Conservation (phyloP, 2,888 invertebrate genomes). For the Cyaniris semiargus region DNA sequence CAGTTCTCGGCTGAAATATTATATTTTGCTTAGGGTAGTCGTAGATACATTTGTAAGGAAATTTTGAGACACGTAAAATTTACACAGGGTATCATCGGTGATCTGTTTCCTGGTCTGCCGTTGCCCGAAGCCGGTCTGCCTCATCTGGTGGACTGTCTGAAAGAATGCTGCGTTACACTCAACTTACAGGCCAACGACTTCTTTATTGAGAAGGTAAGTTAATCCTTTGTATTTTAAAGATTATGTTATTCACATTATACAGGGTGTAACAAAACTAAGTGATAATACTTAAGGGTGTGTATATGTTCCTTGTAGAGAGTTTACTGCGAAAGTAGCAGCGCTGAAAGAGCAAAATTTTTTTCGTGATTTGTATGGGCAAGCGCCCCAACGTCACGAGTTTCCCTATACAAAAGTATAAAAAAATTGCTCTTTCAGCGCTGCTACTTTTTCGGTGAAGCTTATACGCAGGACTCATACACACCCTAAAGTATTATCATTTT, state of each 20-base stretch:
- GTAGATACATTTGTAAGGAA: not conserved
- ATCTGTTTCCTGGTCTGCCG: constrained; percentile 93
- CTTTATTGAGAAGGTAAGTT: constrained; percentile 87
- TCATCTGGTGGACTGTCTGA: constrained; percentile 64
- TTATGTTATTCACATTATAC: not conserved
- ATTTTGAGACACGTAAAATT: constrained; percentile 25
- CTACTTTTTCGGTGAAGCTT: no score
- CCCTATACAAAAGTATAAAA: no score
- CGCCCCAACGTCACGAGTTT: no score
- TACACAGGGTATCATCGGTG: constrained; percentile 91
- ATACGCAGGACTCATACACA: no score
- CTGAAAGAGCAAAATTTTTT: no score
- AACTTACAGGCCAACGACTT: constrained; percentile 92
- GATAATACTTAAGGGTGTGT: no score
- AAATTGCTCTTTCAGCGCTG: no score
- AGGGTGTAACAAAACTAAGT: no score
- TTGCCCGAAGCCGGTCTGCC: constrained; percentile 90
- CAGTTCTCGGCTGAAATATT: not conserved
- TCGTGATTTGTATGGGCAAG: no score
- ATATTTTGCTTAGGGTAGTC: not conserved
- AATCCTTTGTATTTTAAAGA: not conserved
- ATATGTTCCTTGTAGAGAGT: no score
- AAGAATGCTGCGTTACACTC: constrained; percentile 83
- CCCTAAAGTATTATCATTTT: no score
- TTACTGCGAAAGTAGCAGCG: no score